These are phyloP conservation scores for Eurytoma adleriae DNA, from an alignment of 2,888 invertebrate species.

Conservation along the genomic window DNA sequence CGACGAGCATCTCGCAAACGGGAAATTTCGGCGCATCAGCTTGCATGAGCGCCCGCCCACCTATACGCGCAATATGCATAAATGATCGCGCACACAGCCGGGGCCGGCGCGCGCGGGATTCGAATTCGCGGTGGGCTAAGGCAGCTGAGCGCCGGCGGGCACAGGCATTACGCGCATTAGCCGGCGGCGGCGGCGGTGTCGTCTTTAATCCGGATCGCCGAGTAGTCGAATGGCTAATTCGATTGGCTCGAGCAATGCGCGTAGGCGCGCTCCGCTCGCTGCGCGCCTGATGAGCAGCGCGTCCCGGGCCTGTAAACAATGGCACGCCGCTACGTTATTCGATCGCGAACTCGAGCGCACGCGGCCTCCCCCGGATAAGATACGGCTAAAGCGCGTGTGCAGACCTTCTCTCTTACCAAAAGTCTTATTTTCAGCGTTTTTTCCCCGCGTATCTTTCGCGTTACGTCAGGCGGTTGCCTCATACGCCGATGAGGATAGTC, in stretches of 20 bases:
- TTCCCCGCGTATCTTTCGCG: too few relatives aligned
- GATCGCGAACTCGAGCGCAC: too few relatives aligned
- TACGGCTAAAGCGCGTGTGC: too few relatives aligned
- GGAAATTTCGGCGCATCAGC: neutral
- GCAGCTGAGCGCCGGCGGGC: neutral
- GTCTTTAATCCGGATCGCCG: neutral
- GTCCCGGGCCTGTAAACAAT: neutral
- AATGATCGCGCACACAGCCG: too few relatives aligned
- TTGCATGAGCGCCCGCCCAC: neutral
- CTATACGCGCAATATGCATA: too few relatives aligned
- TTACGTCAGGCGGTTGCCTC: too few relatives aligned
- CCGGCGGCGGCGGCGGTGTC: neutral
- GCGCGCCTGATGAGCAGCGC: neutral
- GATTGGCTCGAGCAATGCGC: neutral
- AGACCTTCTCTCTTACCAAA: too few relatives aligned
- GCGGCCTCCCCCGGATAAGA: too few relatives aligned
- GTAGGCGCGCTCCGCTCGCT: neutral
- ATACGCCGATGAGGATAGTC: too few relatives aligned
- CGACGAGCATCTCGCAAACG: too few relatives aligned
- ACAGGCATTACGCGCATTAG: neutral
- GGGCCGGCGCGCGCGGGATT: neutral
- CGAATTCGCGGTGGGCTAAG: neutral
- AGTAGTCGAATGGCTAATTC: neutral
- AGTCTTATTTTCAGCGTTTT: too few relatives aligned
- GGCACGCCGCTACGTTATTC: too few relatives aligned